These are phyloP conservation scores for Hartigia nigra DNA, from an alignment of 2,888 invertebrate species.

Conservation along the genomic window DNA sequence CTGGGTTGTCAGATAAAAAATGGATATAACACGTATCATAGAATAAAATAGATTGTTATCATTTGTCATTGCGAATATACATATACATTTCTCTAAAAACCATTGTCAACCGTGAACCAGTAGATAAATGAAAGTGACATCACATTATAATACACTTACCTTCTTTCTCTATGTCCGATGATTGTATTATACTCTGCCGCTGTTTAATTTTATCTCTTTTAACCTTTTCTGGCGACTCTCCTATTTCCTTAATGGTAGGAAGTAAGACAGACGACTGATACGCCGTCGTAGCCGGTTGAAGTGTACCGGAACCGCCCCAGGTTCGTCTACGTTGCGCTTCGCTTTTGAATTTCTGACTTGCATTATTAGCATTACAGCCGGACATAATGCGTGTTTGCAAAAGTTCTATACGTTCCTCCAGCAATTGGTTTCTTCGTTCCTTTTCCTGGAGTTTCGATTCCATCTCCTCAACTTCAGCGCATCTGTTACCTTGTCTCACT, in stretches of 20 bases:
- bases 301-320: conserved; percentile 49
- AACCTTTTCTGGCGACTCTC: not conserved
- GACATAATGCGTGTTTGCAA: conserved; percentile 54
- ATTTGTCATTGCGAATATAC: not conserved
- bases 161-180: not conserved
- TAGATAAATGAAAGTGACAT: not conserved
- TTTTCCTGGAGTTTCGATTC: conserved; percentile 51
- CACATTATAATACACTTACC: not conserved
- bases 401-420: conserved; percentile 57
- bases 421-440: conserved; percentile 48
- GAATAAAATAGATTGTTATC: not conserved
- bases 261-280: conserved; percentile 16
- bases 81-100: not conserved
- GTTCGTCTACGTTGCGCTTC: conserved; percentile 54
- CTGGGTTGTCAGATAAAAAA: not conserved
- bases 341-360: conserved; percentile 33
- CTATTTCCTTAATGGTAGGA: conserved; percentile 35
- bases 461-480: conserved; percentile 46
- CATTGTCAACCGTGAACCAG: not conserved
- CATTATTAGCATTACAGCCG: conserved; percentile 28
- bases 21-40: not conserved
- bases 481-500: conserved; percentile 33
- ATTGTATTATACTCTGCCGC: conserved; percentile 40
- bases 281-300: conserved; percentile 17
- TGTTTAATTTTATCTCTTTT: conserved; percentile 25